phyloP scores from a whole-genome alignment of 53 echinoderm and acorn worm species.

The Antedon mediterranea region DNA sequence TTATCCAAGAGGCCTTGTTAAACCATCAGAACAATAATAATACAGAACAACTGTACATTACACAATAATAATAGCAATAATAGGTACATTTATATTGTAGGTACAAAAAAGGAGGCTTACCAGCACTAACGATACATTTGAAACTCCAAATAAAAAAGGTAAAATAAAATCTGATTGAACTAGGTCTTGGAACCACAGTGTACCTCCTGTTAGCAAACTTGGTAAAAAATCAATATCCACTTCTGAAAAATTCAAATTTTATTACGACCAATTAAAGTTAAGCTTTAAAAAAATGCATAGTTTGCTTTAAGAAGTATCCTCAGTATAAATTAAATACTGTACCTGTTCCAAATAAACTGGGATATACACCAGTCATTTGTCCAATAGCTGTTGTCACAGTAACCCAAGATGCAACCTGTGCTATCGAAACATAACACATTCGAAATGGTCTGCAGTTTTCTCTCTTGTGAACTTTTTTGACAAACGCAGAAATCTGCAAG shows the following conservation, averaged over 20 bases:
- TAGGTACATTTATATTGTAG: no score
- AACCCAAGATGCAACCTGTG: slow-evolving; percentile 44
- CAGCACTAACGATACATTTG: slow-evolving; percentile 69
- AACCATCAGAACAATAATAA: no score
- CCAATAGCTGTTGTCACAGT: slow-evolving; percentile 63
- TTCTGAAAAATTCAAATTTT: slow-evolving; percentile 55
- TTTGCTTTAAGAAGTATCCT: no score
- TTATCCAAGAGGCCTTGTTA: no score
- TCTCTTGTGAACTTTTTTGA: slow-evolving; percentile 28
- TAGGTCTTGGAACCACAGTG: slow-evolving; percentile 74
- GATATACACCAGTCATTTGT: slow-evolving; percentile 81
- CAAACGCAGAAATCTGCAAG: slow-evolving; percentile 41
- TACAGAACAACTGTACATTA: no score
- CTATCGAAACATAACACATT: slow-evolving; percentile 41
- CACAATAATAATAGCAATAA: no score
- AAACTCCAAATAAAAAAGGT: slow-evolving; percentile 48
- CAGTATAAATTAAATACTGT: no score
- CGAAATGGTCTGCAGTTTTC: slow-evolving; percentile 39
- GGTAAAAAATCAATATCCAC: slow-evolving; percentile 65
- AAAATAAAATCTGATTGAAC: slow-evolving; percentile 50
- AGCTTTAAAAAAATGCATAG: no score
- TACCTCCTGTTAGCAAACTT: slow-evolving; percentile 49
- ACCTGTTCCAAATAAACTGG: slow-evolving; percentile 71
- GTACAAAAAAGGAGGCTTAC: slow-evolving; percentile 11
- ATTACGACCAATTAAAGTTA: no score